phyloP scores from a whole-genome alignment of 92 coral and sea anemone genomes.

The Paragorgia papillata region DNA sequence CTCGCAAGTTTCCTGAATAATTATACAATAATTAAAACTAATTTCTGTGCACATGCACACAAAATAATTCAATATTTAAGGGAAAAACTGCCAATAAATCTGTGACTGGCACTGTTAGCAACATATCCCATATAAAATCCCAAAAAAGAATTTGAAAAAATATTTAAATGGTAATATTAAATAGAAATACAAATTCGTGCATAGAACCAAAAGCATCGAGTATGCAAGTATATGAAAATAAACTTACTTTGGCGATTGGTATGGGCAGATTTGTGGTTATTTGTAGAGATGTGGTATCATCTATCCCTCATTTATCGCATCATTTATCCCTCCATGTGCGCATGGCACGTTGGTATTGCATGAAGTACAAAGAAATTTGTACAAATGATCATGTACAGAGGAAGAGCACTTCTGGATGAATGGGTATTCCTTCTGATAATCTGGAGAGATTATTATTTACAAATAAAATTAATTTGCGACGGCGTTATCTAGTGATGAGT shows the following conservation, averaged over 20 bases:
- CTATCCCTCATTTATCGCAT: too few species aligned
- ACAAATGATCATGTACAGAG: constrained; percentile 34
- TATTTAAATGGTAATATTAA: not conserved
- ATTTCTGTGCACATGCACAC: not conserved
- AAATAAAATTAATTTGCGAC: too few species aligned
- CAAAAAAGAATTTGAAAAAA: too few species aligned
- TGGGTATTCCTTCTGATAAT: constrained; percentile 44
- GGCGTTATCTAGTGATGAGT: too few species aligned
- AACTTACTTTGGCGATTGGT: not conserved
- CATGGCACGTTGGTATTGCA: constrained; percentile 43
- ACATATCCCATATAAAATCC: too few species aligned
- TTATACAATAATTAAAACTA: not conserved
- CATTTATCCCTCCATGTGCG: constrained; percentile 42
- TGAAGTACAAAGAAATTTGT: constrained; percentile 33
- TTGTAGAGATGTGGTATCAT: constrained; percentile 21
- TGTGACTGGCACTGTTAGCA: not conserved
- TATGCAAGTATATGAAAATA: constrained; percentile 6
- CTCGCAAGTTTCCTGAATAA: constrained; percentile 16
- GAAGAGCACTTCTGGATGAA: constrained; percentile 37
- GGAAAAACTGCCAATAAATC: not conserved
- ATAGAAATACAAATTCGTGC: not conserved
- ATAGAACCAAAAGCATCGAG: not conserved
- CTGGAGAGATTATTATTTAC: constrained; percentile 17
- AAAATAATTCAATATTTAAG: not conserved
- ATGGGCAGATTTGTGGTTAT: constrained; percentile 19